Evolutionary conservation across 2,797 vertebrate species (phyloP), one percentile per base, ranked within the genome.

Genomic region (Chelon auratus): DNA sequence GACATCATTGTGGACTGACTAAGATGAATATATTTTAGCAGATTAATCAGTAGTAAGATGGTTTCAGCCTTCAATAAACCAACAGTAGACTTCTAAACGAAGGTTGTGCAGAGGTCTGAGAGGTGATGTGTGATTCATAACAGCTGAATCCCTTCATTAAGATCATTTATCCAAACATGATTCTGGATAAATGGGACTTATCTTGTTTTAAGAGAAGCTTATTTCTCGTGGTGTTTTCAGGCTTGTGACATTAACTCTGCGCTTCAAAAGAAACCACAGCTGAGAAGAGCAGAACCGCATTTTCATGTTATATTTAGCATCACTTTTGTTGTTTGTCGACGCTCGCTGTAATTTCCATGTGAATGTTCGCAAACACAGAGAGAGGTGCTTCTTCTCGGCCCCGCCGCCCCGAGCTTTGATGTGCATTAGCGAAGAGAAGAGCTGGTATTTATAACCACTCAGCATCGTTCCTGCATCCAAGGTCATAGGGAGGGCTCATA

Each of bases 231-330:
- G 61, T 12, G 20, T 59, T 72, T 75, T 37, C 57, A 62, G 39
- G 60, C 68, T 43, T 26, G 58, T 78, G 72, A 80, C 30, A 33
- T 33, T 8, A 33, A 33, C 30, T 33, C 30, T 33, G 30, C 30
- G 43, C 75, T 72, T 86, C 24, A 78, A 82, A 81, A 48, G 52
- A 74, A 87, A 74, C 83, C 85, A 43, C 75, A 68, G 75, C 62
- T 22, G 65, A 24, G 11, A 67, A 30, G 18, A 26, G 53, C 72
- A 63, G 64, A 65, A 39, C 74, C 76, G 39, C 69, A 53, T 71
- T 30, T 73, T 71, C 50, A 42, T 45, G 71, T 79, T 90, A 90
- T 88, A 88, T 92, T 91, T 92, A 92, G 89, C 66, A 56, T 66
- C 72, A 50, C 76, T 87, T 74, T 82, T 89, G 79, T 87, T 90